Conservation (phyloP, 2,888 invertebrate species). For the Sipha maydis region DNA sequence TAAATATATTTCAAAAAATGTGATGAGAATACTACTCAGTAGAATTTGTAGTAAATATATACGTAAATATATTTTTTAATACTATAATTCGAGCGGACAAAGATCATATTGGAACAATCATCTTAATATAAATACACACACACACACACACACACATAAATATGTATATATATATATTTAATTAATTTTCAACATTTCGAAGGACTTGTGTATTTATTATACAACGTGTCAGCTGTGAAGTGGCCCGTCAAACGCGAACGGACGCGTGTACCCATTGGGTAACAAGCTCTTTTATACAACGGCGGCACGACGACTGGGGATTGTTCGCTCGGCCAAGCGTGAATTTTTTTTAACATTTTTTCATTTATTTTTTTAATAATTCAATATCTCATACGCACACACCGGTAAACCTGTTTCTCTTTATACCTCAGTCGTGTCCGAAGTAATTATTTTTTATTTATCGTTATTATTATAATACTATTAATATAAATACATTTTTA, state of each 20-base stretch:
- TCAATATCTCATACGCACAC: constrained; percentile 33
- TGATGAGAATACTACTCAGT: not conserved
- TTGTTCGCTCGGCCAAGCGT: constrained; percentile 46
- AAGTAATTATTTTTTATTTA: constrained; percentile 52
- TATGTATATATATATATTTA: not conserved
- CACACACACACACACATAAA: not conserved
- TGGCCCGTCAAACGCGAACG: constrained; percentile 53
- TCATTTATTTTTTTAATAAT: constrained; percentile 9
- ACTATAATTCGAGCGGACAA: not conserved
- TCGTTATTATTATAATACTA: constrained; percentile 35
- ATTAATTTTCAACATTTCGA: constrained; percentile 40
- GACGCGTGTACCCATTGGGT: constrained; percentile 24
- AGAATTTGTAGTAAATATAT: not conserved
- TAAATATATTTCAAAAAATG: not conserved
- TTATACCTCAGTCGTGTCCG: constrained; percentile 42
- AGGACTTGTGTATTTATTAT: not conserved
- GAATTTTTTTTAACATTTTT: constrained; percentile 44
- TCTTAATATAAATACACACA: not conserved
- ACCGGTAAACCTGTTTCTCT: constrained; percentile 38
- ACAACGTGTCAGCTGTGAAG: constrained; percentile 43
- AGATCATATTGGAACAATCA: not conserved
- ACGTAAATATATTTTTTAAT: not conserved
- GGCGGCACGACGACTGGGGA: constrained; percentile 7
- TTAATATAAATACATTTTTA: constrained; percentile 4
- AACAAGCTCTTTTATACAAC: constrained; percentile 28